A percentile compares a stretch with the other conserved stretches of the same genome.
Conservation (phyloP, 2,888 invertebrate species). For the Trichopria drosophilae region DNA sequence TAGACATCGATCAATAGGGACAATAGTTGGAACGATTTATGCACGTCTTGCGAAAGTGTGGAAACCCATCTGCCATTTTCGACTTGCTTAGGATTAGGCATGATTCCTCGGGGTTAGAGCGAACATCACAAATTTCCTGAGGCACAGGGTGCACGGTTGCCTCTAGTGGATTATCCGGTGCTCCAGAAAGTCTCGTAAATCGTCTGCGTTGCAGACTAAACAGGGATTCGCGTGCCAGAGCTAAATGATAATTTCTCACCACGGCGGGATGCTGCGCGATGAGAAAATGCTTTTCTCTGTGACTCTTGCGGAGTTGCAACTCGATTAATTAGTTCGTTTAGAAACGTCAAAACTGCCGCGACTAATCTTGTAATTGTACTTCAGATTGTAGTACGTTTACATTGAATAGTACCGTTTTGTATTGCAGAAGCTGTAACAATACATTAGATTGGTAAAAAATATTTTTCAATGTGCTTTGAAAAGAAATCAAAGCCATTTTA, state of each 20-base stretch:
- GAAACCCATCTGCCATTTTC: too few relatives aligned
- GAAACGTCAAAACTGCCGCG: too few relatives aligned
- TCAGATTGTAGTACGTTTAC: too few relatives aligned
- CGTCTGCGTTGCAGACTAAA: constrained; percentile 30
- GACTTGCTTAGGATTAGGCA: constrained; percentile 33
- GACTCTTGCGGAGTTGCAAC: constrained; percentile 14
- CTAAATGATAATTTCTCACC: constrained; percentile 24
- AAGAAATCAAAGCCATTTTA: too few relatives aligned
- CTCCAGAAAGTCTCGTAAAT: constrained; percentile 46
- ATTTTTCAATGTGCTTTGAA: too few relatives aligned
- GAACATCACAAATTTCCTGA: constrained; percentile 39
- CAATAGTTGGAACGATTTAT: too few relatives aligned
- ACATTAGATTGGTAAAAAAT: too few relatives aligned
- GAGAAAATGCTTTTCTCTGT: constrained; percentile 17
- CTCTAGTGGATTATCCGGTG: constrained; percentile 41
- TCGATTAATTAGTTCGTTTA: constrained; percentile 20
- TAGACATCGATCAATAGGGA: too few relatives aligned
- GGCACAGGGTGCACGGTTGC: constrained; percentile 29
- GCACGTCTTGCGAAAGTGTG: too few relatives aligned
- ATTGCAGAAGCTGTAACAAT: too few relatives aligned
- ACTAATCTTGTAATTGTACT: too few relatives aligned
- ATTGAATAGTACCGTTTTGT: too few relatives aligned
- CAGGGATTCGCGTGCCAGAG: constrained; percentile 20
- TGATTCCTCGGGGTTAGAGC: constrained; percentile 36
- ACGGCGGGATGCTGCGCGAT: constrained; percentile 10